A percentile compares a stretch with the other conserved stretches of the same genome.
Conservation (phyloP, 2,113 vertebrate genomes). For the Tapirus terrestris region DNA sequence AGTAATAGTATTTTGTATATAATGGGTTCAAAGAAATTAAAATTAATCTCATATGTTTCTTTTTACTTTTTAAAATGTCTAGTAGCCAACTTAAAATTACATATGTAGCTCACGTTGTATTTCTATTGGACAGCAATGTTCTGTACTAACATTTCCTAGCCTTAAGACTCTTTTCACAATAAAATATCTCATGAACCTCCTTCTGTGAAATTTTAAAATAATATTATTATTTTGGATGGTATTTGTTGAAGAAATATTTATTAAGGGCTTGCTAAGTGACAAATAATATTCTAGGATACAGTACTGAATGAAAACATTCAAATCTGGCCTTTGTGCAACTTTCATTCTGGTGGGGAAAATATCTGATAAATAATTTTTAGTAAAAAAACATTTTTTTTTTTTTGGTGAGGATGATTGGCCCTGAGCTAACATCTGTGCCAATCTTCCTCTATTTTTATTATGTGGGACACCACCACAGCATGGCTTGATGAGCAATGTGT, state of each 20-base stretch:
- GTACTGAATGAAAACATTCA: neutral
- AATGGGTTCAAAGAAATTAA: neutral
- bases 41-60: neutral
- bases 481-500: no score
- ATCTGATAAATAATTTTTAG: neutral
- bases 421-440: no score
- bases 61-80: slow-evolving; percentile 35
- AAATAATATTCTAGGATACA: neutral
- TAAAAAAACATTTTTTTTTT: no score
- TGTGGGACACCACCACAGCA: no score
- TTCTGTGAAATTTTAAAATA: slow-evolving; percentile 14
- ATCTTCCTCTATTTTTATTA: no score
- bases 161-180: neutral
- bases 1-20: slow-evolving; percentile 50
- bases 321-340: neutral
- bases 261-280: neutral
- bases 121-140: neutral
- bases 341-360: slow-evolving; percentile 27
- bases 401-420: no score
- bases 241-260: slow-evolving; percentile 49
- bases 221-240: slow-evolving; percentile 8
- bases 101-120: neutral
- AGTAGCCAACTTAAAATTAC: slow-evolving; percentile 19
- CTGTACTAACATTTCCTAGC: neutral
- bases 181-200: neutral